These are phyloP conservation scores for Aphodius granarius DNA, from an alignment of 2,888 invertebrate species.

Conservation along the genomic window DNA sequence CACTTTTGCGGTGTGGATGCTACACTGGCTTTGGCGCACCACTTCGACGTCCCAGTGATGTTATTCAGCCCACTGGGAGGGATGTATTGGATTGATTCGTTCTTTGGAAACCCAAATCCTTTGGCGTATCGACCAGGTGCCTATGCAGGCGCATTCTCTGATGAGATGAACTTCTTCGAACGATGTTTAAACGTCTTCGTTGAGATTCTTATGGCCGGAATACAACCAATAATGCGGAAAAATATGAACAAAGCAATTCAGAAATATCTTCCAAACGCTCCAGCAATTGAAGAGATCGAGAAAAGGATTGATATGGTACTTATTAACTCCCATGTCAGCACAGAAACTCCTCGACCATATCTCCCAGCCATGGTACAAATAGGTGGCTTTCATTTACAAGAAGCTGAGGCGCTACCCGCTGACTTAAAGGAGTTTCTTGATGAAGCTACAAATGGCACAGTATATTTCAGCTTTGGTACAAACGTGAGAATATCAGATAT, in stretches of 20 bases:
- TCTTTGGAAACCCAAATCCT: constrained; percentile 53
- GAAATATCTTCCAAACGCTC: constrained; percentile 40
- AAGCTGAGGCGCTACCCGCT: constrained; percentile 39
- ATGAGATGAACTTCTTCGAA: constrained; percentile 57
- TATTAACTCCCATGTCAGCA: constrained; percentile 54
- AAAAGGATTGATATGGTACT: constrained; percentile 42
- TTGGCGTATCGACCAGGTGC: constrained; percentile 55
- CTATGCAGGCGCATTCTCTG: constrained; percentile 38
- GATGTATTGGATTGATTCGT: constrained; percentile 34
- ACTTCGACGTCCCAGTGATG: constrained; percentile 28
- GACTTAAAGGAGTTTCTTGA: constrained; percentile 59
- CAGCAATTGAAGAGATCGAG: constrained; percentile 36
- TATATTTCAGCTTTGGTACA: constrained; percentile 64
- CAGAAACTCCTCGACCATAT: constrained; percentile 55
- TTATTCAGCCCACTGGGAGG: constrained; percentile 33
- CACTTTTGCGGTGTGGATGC: not conserved
- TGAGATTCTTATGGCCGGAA: not conserved
- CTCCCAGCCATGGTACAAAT: constrained; percentile 60
- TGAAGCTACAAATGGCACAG: constrained; percentile 57
- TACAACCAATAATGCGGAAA: not conserved
- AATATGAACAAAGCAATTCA: constrained; percentile 33
- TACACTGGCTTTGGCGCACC: not conserved
- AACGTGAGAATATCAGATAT: constrained; percentile 60
- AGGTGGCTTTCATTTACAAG: constrained; percentile 57
- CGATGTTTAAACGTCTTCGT: constrained; percentile 54